Base-by-base conservation (phyloP, 2,797 vertebrate genomes). In the Odontamblyopus lacepedii region DNA sequence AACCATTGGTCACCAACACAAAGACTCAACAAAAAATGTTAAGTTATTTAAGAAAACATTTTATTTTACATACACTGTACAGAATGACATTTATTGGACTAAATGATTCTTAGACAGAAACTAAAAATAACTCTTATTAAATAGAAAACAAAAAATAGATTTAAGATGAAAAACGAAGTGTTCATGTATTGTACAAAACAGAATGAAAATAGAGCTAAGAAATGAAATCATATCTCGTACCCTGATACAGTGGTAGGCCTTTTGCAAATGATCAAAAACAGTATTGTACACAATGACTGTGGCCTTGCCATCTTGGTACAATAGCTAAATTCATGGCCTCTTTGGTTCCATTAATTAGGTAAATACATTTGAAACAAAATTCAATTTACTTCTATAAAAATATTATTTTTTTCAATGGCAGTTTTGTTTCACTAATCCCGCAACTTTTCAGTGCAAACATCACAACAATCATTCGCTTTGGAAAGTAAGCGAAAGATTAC, bases 371-470 rank as follows among this genome's bases (percentile, higher is more conserved):
- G 91, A 96, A 94, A 97, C 93, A 95, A 95, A 96, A 94, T 94
- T 96, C 92, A 93, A 94, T 95, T 97, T 93, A 93, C 93, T 95
- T 95, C 95, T 98, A 98, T 96, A 98, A 99, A 99, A 99, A 98
- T 98, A 98, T 51, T 48, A 48, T 48, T 64, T 23, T 96, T 96
- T 92, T 96, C 95, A 96, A 98, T 97, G 96, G 96, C 96, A 98
- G 95, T 92, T 92, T 88, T 83, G 87, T 92, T 87, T 87, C 93
- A 93, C 96, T 96, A 96, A 96, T 96, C 95, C 95, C 95, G 95
- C 96, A 96, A 96, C 96, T 96, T 96, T 93, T 98, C 98, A 99
- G 97, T 99, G 98, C 98, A 99, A 99, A 99, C 95, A 92, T 96
- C 95, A 95, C 95, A 96, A 97, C 95, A 97, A 98, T 96, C 97